Evolutionary conservation across 2,113 vertebrate species (phyloP), one percentile per base, ranked within the genome.

Genomic region (Arenaria interpres): DNA sequence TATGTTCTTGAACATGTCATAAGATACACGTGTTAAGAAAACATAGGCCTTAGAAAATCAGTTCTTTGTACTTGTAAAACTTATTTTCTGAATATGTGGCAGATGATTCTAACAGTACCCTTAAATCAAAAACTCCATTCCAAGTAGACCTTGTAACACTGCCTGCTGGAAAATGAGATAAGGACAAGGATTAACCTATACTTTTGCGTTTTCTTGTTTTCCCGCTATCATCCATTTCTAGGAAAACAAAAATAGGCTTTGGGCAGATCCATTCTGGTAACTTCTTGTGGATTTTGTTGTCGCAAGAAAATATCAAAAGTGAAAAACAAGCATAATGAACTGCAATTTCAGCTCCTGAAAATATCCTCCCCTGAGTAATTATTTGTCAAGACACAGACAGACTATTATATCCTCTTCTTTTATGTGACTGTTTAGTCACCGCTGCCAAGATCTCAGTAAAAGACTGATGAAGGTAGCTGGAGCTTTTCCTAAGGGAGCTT

Each of bases 361-460:
- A 53, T 87, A 82, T 57, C 89, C 82, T 85, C 85, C 85, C 73
- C 45, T 21, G 27, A 92, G 89, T 72, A 92, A 89, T 87, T 92
- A 93, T 94, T 96, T 95, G 81, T 88, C 93, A 93, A 93, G 93
- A 89, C 74, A 96, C 64, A 93, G 88, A 85, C 91, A 89, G 74
- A 85, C 77, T 89, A 95, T 94, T 96, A 93, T 93, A 93, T 57
- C 69, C 81, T 86, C 57, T 68, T 93, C 91, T 96, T 92, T 96
- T 78, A 88, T 93, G 69, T 68, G 87, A 76, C 77, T 91, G 48
- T 89, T 96, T 51, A 93, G 89, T 85, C 86, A 92, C 24, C 69
- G 78, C 89, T 96, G 96, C 96, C 94, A 97, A 95, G 89, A 94
- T 56, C 81, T 85, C 85, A 68, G 78, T 66, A 76, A 64, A 95